Percentiles rank a stretch among this genome's conserved stretches.
These are phyloP conservation scores for Drosophila persimilis DNA, from an alignment of 1,140 invertebrate species.

Conservation along the genomic window DNA sequence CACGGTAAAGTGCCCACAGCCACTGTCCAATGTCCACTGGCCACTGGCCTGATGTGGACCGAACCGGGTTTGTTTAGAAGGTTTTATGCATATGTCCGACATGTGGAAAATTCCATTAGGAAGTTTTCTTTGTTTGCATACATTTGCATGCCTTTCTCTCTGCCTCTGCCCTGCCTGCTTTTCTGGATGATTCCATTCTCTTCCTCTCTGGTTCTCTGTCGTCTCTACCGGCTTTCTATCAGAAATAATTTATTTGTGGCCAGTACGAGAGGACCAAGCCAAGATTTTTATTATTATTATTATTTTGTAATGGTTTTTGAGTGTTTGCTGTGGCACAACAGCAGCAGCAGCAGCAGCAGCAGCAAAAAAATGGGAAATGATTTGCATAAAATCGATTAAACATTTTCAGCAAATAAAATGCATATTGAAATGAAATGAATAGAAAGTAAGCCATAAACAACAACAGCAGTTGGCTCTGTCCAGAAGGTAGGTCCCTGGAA, in stretches of 20 bases:
- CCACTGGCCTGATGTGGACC: constrained; percentile 3
- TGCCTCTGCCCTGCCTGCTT: background rate
- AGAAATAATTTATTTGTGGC: constrained; percentile 72
- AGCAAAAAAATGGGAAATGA: constrained; percentile 65
- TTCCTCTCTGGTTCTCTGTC: constrained; percentile 6
- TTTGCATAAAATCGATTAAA: constrained; percentile 79
- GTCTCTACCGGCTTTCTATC: constrained; percentile 25
- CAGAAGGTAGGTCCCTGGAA: constrained; percentile 2
- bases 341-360: background rate
- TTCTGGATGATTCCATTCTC: background rate
- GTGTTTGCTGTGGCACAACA: constrained; percentile 55
- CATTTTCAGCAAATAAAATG: constrained; percentile 73
- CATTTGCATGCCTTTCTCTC: constrained; percentile 61
- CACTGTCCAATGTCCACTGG: background rate
- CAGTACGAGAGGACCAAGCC: constrained; percentile 32
- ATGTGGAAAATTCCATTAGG: constrained; percentile 80
- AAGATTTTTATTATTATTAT: constrained; percentile 64
- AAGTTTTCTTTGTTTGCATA: constrained; percentile 80
- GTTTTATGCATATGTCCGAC: constrained; percentile 79
- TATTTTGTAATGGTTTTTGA: constrained; percentile 79
- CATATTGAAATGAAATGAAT: constrained; percentile 71
- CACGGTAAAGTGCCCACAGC: constrained; percentile 55
- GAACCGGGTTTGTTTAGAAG: constrained; percentile 64
- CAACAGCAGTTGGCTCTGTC: constrained; percentile 21
- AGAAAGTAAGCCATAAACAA: constrained; percentile 48